Percentiles rank a stretch among this genome's conserved stretches.
Evolutionary conservation across 2,888 invertebrate genomes (phyloP).

Genomic region (Lutraria lutraria): DNA sequence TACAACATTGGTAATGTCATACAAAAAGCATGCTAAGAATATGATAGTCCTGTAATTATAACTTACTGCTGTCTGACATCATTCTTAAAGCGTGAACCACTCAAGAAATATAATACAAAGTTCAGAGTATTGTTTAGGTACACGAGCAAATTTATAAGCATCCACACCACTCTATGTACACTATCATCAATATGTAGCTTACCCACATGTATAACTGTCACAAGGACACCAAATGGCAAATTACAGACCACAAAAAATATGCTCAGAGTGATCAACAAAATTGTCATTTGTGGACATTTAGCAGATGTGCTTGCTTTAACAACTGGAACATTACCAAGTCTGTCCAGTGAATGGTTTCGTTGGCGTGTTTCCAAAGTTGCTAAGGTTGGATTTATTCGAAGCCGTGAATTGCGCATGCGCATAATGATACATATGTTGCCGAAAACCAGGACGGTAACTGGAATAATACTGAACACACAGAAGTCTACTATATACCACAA

Average conservation of each 20-base stretch:
- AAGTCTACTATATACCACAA: neutral
- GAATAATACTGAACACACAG: conserved; percentile 65
- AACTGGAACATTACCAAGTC: neutral
- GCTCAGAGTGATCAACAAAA: conserved; percentile 42
- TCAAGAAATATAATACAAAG: conserved; percentile 77
- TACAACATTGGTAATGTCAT: too few species aligned
- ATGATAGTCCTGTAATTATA: too few species aligned
- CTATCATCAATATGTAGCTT: neutral
- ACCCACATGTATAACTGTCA: neutral
- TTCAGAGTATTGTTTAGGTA: conserved; percentile 77
- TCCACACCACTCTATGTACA: conserved; percentile 65
- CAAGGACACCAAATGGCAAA: neutral
- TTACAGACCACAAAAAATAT: conserved; percentile 4
- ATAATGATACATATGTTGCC: conserved; percentile 74
- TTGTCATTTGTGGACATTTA: conserved; percentile 56
- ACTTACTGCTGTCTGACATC: conserved; percentile 70
- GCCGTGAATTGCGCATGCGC: conserved; percentile 69
- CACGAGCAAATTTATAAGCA: conserved; percentile 72
- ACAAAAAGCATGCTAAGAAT: too few species aligned
- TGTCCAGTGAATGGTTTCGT: neutral
- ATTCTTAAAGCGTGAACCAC: conserved; percentile 75
- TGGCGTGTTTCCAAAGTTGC: neutral
- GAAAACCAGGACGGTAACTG: conserved; percentile 68
- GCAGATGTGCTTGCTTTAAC: neutral
- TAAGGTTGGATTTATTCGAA: conserved; percentile 59